Conservation (phyloP, 2,888 invertebrate species). For the Tipula vernalis region DNA sequence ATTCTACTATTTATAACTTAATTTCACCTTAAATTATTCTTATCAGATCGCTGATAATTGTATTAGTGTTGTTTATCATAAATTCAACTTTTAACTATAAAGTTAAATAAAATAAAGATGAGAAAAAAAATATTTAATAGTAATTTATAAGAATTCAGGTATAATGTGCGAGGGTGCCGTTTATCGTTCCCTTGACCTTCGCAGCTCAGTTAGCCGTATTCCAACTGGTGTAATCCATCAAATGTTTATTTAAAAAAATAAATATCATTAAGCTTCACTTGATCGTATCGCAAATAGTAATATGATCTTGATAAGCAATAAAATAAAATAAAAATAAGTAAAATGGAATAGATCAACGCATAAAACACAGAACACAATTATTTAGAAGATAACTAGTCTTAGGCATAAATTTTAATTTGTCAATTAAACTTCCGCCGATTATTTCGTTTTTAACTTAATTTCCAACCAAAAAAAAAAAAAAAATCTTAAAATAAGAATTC, state of each 20-base stretch:
- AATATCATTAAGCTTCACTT: not conserved
- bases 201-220: not conserved
- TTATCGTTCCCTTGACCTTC: not conserved
- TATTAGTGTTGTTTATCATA: not conserved
- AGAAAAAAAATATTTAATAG: not conserved
- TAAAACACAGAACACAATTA: not conserved
- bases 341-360: not conserved
- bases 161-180: not conserved
- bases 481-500: not conserved
- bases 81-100: not conserved
- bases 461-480: not conserved
- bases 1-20: not conserved
- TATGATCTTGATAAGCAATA: not conserved
- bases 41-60: not conserved
- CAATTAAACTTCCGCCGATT: slow-evolving; percentile 4
- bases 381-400: not conserved
- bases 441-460: not conserved
- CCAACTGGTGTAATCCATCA: not conserved
- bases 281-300: not conserved
- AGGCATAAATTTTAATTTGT: not conserved
- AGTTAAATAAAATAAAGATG: not conserved
- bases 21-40: not conserved
- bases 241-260: not conserved
- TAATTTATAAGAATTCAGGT: not conserved
- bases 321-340: not conserved